These are phyloP conservation scores for Lepidocolaptes lacrymiger DNA, from an alignment of 2,797 vertebrate genomes.

Conservation along the genomic window DNA sequence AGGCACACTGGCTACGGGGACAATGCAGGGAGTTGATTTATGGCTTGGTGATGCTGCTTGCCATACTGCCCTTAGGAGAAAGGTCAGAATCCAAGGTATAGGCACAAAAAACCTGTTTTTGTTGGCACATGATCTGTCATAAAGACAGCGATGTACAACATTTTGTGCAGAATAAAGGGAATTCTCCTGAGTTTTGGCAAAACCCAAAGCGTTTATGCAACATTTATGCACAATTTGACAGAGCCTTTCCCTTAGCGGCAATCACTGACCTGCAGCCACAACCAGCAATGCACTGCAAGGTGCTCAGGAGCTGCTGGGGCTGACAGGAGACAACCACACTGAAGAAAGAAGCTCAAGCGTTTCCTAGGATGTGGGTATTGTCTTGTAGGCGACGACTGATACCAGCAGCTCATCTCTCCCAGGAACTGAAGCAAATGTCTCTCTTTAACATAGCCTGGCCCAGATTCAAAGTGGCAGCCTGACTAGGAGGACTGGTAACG, in stretches of 20 bases:
- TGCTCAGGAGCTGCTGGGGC: background rate
- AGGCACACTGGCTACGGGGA: conserved; percentile 26
- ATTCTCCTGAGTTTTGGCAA: background rate
- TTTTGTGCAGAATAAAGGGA: background rate
- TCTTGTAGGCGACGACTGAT: background rate
- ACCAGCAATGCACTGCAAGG: background rate
- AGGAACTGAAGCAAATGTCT: background rate
- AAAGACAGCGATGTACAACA: background rate
- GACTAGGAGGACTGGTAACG: background rate
- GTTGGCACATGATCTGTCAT: background rate
- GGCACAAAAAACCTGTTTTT: background rate
- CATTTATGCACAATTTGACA: background rate
- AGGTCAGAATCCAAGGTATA: conserved; percentile 10
- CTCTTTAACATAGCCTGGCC: background rate
- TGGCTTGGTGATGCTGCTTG: background rate
- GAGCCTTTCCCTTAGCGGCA: background rate
- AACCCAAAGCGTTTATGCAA: background rate
- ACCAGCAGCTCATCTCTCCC: background rate
- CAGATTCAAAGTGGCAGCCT: conserved; percentile 40
- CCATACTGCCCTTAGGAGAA: background rate
- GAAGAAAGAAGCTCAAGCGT: background rate
- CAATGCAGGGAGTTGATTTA: conserved; percentile 25
- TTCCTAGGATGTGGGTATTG: background rate
- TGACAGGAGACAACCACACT: background rate
- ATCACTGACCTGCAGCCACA: background rate